Evolutionary conservation across 2,888 invertebrate genomes (phyloP).

Genomic region (Synergus laeviventris): DNA sequence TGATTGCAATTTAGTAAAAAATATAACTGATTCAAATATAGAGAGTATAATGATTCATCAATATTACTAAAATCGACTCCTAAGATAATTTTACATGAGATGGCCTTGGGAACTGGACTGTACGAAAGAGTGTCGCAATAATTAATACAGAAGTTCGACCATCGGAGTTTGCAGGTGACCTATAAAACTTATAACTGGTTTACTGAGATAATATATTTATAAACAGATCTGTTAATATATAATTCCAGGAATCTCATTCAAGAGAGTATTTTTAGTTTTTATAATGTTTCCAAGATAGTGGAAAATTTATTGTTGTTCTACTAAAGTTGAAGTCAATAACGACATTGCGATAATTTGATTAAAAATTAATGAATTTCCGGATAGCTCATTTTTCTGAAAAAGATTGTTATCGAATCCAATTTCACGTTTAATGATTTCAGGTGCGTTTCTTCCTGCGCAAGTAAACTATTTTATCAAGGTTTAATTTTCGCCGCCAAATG

Average conservation of each 20-base stretch:
- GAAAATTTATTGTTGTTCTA: too few species aligned
- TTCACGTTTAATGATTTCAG: constrained; percentile 5
- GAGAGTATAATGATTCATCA: not conserved
- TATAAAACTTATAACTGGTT: constrained; percentile 35
- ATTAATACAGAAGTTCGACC: constrained; percentile 26
- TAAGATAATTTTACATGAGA: constrained; percentile 15
- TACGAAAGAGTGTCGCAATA: constrained; percentile 29
- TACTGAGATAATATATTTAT: constrained; percentile 17
- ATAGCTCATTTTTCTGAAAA: not conserved
- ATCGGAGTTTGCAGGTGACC: constrained; percentile 28
- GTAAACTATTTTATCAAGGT: not conserved
- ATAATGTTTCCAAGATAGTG: not conserved
- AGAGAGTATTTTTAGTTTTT: not conserved
- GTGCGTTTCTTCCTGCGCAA: constrained; percentile 2
- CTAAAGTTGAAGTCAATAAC: too few species aligned
- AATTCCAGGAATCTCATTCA: constrained; percentile 31
- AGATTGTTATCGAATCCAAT: not conserved
- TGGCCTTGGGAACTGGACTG: constrained; percentile 7
- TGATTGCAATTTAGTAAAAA: too few species aligned
- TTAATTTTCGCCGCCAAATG: not conserved
- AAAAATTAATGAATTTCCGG: not conserved
- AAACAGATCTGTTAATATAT: constrained; percentile 7
- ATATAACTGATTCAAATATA: not conserved
- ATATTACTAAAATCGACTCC: constrained; percentile 13
- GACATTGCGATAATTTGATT: too few species aligned